A percentile compares a stretch with the other conserved stretches of the same genome.
phyloP scores from a whole-genome alignment of 2,113 vertebrate species.

The Pseudorasbora parva region DNA sequence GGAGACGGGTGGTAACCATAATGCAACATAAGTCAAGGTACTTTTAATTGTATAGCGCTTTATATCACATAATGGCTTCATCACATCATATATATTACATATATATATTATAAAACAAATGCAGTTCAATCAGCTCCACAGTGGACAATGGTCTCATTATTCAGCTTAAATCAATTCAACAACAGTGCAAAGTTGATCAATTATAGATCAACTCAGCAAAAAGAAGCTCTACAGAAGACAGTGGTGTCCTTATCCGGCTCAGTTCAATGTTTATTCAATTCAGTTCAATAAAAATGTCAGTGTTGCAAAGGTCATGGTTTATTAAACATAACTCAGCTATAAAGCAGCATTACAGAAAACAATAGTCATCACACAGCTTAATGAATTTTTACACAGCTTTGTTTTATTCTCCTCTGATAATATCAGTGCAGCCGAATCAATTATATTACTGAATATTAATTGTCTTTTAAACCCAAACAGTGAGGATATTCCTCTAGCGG shows the following conservation, averaged over 20 bases:
- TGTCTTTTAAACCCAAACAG: too few species aligned
- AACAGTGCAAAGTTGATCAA: neutral
- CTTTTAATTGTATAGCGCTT: too few species aligned
- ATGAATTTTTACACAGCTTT: neutral
- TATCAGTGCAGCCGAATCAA: neutral
- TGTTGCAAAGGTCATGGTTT: neutral
- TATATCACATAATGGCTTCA: too few species aligned
- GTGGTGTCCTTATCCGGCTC: neutral
- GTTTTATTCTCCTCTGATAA: neutral
- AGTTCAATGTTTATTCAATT: neutral
- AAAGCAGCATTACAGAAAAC: neutral
- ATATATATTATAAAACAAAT: too few species aligned
- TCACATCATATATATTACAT: too few species aligned
- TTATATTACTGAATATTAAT: neutral
- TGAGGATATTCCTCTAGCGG: neutral
- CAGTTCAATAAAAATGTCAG: neutral
- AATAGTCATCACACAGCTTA: neutral
- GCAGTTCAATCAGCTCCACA: neutral
- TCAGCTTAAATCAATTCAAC: neutral
- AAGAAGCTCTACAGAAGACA: neutral
- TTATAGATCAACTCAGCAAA: neutral
- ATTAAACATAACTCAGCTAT: neutral
- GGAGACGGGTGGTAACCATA: neutral
- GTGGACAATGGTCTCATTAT: neutral
- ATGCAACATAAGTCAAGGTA: neutral